A percentile compares a stretch with the other conserved stretches of the same genome.
phyloP scores from a whole-genome alignment of 1,140 invertebrate species.

The Tenebrio molitor region DNA sequence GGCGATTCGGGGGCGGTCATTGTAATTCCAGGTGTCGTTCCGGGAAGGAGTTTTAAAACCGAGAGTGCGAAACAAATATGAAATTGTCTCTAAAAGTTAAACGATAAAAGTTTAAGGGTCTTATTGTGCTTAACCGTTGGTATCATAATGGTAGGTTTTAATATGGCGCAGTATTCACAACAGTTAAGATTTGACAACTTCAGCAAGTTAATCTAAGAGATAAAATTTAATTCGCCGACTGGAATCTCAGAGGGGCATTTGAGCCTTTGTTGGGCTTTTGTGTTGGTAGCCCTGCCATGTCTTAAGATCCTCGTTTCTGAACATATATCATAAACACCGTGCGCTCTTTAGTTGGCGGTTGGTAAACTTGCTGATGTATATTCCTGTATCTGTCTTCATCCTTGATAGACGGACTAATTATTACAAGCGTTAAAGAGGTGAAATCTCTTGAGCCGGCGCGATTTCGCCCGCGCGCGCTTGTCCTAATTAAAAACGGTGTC shows the following conservation, averaged over 20 bases:
- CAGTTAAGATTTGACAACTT: conserved; percentile 59
- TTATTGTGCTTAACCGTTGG: conserved; percentile 45
- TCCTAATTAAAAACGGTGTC: conserved; percentile 3
- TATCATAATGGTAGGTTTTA: conserved; percentile 54
- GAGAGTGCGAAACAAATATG: conserved; percentile 49
- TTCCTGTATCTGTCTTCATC: conserved; percentile 53
- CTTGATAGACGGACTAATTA: conserved; percentile 54
- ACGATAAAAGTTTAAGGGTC: conserved; percentile 48
- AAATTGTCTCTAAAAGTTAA: conserved; percentile 50
- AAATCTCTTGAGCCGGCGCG: conserved; percentile 18
- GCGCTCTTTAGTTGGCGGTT: conserved; percentile 44
- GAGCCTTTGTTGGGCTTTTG: conserved; percentile 53
- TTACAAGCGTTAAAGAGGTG: conserved; percentile 39
- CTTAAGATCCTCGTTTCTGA: conserved; percentile 44
- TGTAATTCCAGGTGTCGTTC: conserved; percentile 48
- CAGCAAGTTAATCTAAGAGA: conserved; percentile 58
- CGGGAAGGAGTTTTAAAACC: conserved; percentile 36
- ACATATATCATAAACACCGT: conserved; percentile 54
- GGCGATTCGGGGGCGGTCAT: conserved; percentile 45
- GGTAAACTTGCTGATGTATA: conserved; percentile 53
- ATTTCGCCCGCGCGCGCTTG: background rate
- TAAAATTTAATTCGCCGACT: conserved; percentile 58
- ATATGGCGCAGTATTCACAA: conserved; percentile 53
- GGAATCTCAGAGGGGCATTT: conserved; percentile 55
- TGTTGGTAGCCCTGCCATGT: conserved; percentile 42